These are phyloP conservation scores for Pelodytes ibericus DNA, from an alignment of 2,797 vertebrate species.

Conservation along the genomic window DNA sequence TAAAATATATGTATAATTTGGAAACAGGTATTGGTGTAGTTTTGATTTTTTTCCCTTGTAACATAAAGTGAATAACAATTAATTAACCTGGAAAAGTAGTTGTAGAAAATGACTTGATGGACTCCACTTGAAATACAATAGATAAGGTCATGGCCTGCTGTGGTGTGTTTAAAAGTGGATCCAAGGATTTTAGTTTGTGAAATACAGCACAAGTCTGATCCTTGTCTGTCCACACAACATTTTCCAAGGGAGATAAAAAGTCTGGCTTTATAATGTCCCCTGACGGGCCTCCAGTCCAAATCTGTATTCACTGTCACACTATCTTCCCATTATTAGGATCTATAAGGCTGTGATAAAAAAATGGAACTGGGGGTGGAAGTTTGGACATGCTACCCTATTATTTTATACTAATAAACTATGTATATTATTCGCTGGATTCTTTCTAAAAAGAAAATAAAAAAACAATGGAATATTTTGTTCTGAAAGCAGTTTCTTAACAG, in stretches of 20 bases:
- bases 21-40: background rate
- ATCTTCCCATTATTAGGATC: slow-evolving; percentile 37
- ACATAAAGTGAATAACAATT: slow-evolving; percentile 38
- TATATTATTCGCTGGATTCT: no score
- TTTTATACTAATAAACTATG: no score
- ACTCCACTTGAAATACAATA: slow-evolving; percentile 52
- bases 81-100: slow-evolving; percentile 47
- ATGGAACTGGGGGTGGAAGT: background rate
- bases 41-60: background rate
- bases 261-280: slow-evolving; percentile 57
- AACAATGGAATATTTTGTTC: no score
- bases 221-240: slow-evolving; percentile 79
- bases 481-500: no score
- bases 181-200: slow-evolving; percentile 45
- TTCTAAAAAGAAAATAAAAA: no score
- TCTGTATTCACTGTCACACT: slow-evolving; percentile 56
- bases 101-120: slow-evolving; percentile 45
- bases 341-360: slow-evolving; percentile 15
- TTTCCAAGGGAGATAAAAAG: slow-evolving; percentile 80
- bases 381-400: background rate
- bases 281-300: slow-evolving; percentile 56
- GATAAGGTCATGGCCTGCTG: slow-evolving; percentile 42
- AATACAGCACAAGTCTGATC: slow-evolving; percentile 57
- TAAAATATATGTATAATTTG: slow-evolving; percentile 2
- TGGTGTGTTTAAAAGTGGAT: slow-evolving; percentile 34